These are phyloP conservation scores for Aphis craccivora DNA, from an alignment of 1,140 invertebrate genomes.

Conservation along the genomic window DNA sequence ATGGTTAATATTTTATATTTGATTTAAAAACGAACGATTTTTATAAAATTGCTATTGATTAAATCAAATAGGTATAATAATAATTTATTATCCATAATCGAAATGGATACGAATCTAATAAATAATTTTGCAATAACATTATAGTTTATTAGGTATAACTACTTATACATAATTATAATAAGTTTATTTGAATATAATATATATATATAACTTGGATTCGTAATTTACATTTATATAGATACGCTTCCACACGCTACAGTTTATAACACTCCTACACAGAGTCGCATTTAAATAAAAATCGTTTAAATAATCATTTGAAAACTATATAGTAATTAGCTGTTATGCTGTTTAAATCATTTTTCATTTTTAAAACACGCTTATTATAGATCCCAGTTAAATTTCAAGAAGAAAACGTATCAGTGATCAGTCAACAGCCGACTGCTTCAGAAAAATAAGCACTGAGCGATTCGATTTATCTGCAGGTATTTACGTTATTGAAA, in stretches of 20 bases:
- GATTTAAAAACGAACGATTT: neutral
- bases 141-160: neutral
- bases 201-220: neutral
- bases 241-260: neutral
- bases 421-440: neutral
- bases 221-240: neutral
- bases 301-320: neutral
- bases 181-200: neutral
- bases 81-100: neutral
- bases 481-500: neutral
- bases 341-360: neutral
- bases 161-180: neutral
- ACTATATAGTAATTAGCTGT: neutral
- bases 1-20: neutral
- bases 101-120: neutral
- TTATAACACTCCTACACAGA: neutral
- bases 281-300: neutral
- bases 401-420: neutral
- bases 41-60: neutral
- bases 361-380: neutral
- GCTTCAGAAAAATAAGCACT: neutral
- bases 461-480: neutral
- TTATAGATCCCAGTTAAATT: slow-evolving; percentile 11
- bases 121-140: neutral
- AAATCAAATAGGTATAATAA: neutral